Evolutionary conservation across 2,113 vertebrate species (phyloP), one percentile per base, ranked within the genome.

Genomic region (Apeltes quadracus): DNA sequence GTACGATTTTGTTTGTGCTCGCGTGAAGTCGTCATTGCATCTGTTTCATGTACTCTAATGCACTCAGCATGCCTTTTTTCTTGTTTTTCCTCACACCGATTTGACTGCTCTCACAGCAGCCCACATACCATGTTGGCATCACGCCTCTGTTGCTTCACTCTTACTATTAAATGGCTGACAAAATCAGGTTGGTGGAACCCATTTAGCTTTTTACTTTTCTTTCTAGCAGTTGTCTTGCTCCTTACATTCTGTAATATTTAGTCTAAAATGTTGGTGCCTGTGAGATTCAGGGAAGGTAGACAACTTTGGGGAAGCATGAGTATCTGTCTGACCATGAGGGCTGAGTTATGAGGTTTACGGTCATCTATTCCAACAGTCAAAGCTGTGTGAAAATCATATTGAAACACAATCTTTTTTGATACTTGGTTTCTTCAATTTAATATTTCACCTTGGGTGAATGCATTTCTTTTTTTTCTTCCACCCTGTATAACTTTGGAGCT

Each of bases 171-270:
- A 51, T 36, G 32, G 41, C 46, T 75, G 39, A 43, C 63, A 29
- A 48, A 76, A 78, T 79, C 73, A 58, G 61, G 76, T 75, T 57
- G 83, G 29, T 58, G 38, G 73, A 43, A 70, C 41, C 39, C 34
- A 27, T 48, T 48, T 57, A 48, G 58, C 36, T 25, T 76, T 79
- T 75, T 55, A 69, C 27, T 70, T 39, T 69, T 59, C 58, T 61
- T 34, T 77, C 34, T 11, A 32, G 44, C 66, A 18, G 23, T 79
- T 57, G 23, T 1, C 20, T 48, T 20, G 54, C 16, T 75, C 61
- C 75, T 72, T 65, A 46, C 41, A 75, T 68, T 82, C 63, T 32
- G 48, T 59, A 55, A 53, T 74, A 70, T 82, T 88, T 81, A 86
- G 73, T 73, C 64, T 23, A 39, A 23, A 54, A 71, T 32, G 76